Conservation (phyloP, 2,113 vertebrate species). For the Xenus cinereus region DNA sequence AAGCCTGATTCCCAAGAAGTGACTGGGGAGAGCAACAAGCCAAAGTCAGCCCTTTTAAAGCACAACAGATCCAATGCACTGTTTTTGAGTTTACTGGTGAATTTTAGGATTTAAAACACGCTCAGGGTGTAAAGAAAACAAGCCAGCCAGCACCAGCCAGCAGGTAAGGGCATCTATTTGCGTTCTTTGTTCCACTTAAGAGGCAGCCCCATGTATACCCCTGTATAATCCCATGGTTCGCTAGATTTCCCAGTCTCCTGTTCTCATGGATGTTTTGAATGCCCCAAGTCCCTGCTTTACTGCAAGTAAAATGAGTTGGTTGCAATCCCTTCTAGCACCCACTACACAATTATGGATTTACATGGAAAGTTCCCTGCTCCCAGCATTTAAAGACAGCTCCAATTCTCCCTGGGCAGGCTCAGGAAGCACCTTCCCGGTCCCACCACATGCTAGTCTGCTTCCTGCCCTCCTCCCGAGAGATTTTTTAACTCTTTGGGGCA, state of each 20-base stretch:
- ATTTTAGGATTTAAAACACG: neutral
- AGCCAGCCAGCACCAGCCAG: neutral
- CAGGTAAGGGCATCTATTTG: neutral
- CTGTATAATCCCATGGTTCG: neutral
- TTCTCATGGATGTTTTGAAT: neutral
- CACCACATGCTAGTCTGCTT: neutral
- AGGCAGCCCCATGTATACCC: neutral
- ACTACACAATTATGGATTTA: neutral
- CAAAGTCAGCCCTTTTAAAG: neutral
- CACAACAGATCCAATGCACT: neutral
- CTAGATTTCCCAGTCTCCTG: neutral
- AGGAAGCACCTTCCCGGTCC: neutral
- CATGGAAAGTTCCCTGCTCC: neutral
- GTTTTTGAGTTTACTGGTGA: neutral
- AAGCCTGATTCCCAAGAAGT: neutral
- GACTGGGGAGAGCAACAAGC: neutral
- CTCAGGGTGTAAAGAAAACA: neutral
- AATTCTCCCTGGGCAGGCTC: neutral
- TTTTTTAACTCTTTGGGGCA: neutral
- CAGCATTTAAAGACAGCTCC: neutral
- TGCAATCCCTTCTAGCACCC: neutral
- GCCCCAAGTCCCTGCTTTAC: neutral
- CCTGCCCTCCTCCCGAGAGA: neutral
- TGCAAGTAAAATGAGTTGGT: fast-evolving
- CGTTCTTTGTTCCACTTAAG: neutral